Percentiles rank a stretch among this genome's conserved stretches.
phyloP scores from a whole-genome alignment of 2,888 invertebrate species.

The Chouioia cunea region DNA sequence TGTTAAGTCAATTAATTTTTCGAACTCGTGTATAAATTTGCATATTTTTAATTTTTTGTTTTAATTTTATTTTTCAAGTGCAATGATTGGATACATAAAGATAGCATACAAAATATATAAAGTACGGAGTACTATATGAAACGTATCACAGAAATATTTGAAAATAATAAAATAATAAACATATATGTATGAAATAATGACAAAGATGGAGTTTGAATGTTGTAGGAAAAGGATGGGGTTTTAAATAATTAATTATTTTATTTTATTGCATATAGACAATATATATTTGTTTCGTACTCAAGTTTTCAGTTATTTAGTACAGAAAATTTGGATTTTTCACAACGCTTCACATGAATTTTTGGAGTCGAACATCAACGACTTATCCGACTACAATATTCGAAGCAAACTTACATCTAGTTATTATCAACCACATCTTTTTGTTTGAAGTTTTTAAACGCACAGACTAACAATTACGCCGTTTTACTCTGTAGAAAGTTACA shows the following conservation, averaged over 20 bases:
- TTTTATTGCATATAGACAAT: constrained; percentile 42
- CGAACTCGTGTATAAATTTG: no score
- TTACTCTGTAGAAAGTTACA: constrained; percentile 3
- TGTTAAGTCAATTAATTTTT: no score
- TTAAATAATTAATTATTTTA: constrained; percentile 10
- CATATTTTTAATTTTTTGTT: no score
- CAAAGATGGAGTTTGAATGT: not conserved
- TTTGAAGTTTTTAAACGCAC: constrained; percentile 29
- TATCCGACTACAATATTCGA: constrained; percentile 27
- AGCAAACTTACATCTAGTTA: constrained; percentile 47
- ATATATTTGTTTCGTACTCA: constrained; percentile 36
- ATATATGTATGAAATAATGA: not conserved
- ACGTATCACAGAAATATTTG: not conserved
- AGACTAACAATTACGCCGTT: constrained; percentile 5
- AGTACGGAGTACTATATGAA: no score
- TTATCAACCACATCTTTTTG: constrained; percentile 48
- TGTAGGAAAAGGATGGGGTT: constrained; percentile 7
- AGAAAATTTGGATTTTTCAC: constrained; percentile 33
- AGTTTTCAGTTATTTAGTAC: constrained; percentile 20
- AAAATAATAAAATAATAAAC: constrained; percentile 1
- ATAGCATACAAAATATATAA: no score
- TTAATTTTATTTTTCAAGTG: no score
- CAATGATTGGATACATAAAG: no score
- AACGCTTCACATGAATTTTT: constrained; percentile 29
- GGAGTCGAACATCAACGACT: constrained; percentile 20